Conservation (phyloP, 1,140 invertebrate species). For the Argopecten irradians region DNA sequence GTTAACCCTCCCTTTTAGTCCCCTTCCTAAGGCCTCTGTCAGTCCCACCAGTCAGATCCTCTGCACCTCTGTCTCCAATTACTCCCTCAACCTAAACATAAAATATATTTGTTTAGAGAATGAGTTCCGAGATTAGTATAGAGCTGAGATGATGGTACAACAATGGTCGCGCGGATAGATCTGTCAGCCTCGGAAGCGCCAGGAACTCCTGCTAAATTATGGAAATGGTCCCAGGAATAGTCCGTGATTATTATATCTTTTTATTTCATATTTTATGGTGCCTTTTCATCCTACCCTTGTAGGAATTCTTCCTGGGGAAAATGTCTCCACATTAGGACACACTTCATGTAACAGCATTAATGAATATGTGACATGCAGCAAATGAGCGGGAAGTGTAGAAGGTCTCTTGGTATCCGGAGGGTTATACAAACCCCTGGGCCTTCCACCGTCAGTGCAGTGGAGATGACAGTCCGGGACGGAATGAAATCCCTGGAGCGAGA, state of each 20-base stretch:
- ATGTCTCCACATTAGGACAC: not conserved
- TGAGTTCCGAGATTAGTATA: constrained; percentile 7
- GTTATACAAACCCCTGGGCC: not conserved
- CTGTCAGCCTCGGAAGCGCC: not conserved
- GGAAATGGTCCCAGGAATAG: not conserved
- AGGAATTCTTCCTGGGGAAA: not conserved
- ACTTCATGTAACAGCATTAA: not conserved
- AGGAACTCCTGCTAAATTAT: constrained; percentile 2
- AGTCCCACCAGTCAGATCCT: not conserved
- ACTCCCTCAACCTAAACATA: not conserved
- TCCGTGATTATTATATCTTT: not conserved
- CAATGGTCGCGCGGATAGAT: not conserved
- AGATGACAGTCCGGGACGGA: not conserved
- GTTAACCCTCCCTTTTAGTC: no score
- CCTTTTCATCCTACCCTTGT: constrained; percentile 9
- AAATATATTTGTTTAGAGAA: not conserved
- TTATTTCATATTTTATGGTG: constrained; percentile 23
- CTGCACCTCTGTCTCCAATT: not conserved
- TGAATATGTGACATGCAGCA: not conserved
- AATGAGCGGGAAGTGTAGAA: not conserved
- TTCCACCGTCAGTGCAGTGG: not conserved
- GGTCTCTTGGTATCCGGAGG: not conserved
- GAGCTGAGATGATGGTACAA: not conserved
- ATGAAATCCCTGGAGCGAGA: not conserved
- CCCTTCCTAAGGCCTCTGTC: not conserved